phyloP scores from a whole-genome alignment of 1,140 invertebrate species.

The Drosophila lowei region DNA sequence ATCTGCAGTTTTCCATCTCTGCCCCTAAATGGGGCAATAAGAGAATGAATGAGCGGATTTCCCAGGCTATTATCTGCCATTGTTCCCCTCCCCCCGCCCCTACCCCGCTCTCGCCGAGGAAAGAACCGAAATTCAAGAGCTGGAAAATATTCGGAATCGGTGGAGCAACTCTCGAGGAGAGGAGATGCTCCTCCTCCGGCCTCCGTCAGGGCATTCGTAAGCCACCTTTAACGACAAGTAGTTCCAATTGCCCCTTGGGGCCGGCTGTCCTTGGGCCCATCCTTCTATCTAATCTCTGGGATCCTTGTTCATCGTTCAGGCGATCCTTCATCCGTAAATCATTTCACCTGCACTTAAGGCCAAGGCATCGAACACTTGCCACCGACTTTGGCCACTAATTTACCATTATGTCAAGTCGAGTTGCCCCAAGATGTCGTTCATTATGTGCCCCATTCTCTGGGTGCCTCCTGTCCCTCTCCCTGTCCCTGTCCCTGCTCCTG shows the following conservation, averaged over 20 bases:
- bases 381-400: conserved; percentile 66
- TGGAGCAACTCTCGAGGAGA: conserved; percentile 8
- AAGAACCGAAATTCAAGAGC: conserved; percentile 3
- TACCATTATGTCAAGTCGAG: conserved; percentile 74
- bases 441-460: conserved; percentile 69
- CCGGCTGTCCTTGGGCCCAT: too few relatives aligned
- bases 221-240: conserved; percentile 20
- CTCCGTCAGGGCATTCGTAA: too few relatives aligned
- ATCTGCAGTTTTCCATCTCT: conserved; percentile 63
- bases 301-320: too few relatives aligned
- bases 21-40: conserved; percentile 2
- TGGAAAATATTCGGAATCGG: neutral
- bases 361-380: too few relatives aligned
- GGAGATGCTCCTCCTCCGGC: too few relatives aligned
- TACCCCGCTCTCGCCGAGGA: neutral
- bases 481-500: neutral
- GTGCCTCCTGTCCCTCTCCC: neutral
- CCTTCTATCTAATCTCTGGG: conserved; percentile 17
- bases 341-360: conserved; percentile 38
- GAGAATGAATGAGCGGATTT: conserved; percentile 48
- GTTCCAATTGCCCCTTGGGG: conserved; percentile 16
- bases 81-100: conserved; percentile 27
- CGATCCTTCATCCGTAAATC: conserved; percentile 24
- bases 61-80: conserved; percentile 55
- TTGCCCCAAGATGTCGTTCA: conserved; percentile 73